Conservation (phyloP, 2,888 invertebrate genomes). For the Elegia similella region DNA sequence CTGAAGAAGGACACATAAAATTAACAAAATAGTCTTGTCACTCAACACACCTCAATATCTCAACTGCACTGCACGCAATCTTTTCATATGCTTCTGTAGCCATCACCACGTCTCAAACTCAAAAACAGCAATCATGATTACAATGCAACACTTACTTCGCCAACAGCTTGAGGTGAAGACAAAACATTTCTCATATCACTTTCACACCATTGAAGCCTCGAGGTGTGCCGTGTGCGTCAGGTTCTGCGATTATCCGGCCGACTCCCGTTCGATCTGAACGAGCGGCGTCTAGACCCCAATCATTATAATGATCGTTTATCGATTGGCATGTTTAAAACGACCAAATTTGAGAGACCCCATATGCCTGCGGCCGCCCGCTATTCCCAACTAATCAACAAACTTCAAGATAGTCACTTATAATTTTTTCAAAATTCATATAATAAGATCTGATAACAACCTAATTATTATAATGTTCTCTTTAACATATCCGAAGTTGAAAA, state of each 20-base stretch:
- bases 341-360: conserved; percentile 70
- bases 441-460: conserved; percentile 80
- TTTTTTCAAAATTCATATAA: conserved; percentile 79
- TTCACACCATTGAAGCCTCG: conserved; percentile 4
- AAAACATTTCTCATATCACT: background rate
- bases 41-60: no score
- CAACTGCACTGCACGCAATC: no score
- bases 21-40: no score
- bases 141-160: background rate
- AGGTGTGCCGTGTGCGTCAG: background rate
- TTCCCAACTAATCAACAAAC: conserved; percentile 72
- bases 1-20: no score
- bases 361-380: conserved; percentile 60
- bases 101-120: no score
- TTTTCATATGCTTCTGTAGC: no score
- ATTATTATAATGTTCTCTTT: conserved; percentile 81
- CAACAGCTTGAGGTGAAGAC: background rate
- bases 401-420: conserved; percentile 69
- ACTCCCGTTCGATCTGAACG: conserved; percentile 70
- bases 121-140: no score
- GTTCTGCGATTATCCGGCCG: conserved; percentile 46
- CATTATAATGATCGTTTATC: conserved; percentile 80
- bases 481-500: conserved; percentile 75
- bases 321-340: conserved; percentile 77
- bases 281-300: conserved; percentile 73